Evolutionary conservation across 2,888 invertebrate species (phyloP), one percentile per base, ranked within the genome.

Genomic region (Nipponacmea schrenckii): DNA sequence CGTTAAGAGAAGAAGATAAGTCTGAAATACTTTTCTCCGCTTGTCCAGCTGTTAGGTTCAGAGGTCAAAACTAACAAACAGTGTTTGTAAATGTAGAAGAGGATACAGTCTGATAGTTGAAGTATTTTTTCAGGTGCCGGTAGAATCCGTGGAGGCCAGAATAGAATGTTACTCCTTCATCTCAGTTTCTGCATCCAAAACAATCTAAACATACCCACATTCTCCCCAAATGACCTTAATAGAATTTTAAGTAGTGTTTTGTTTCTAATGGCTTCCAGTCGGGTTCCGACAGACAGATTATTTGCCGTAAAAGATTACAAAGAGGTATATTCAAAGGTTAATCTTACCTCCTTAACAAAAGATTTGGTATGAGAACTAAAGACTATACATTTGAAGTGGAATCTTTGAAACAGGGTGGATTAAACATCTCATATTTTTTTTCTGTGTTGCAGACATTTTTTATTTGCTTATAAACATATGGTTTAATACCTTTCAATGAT

Each of bases 41-140:
- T 45, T 66, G 66, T 66, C 66, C 66, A 66, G 66, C 66, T 66
- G 66, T 46, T 66, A 44, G 45, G 66, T 15, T 31, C 45, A 66
- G 46, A 46, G 66, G 39, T 46, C 39, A 66, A 66, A 66, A 66
- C 66, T 45, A 46, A 66, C 39, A 66, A 66, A 66, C 66, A 66
- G 66, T 31, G 39, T 44, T 66, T 44, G 66, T 45, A 66, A 66
- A 46, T 44, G 66, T 24, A 31, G 44, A 44, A 66, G 66, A 66
- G 66, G 66, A 66, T 66, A 66, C 66, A 66, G 24, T 66, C 24
- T 66, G 46, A 66, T 66, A 44, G 46, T 44, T 2, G 66, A 44
- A 44, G 44, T 66, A 66, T 66, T 66, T 66, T 66, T 66, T 66
- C 66, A 66, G 66, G 66, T 66, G 66, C 39, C 15, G 2, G 44